Evolutionary conservation across 2,113 vertebrate species (phyloP).

Genomic region (Halcyon malimbica): DNA sequence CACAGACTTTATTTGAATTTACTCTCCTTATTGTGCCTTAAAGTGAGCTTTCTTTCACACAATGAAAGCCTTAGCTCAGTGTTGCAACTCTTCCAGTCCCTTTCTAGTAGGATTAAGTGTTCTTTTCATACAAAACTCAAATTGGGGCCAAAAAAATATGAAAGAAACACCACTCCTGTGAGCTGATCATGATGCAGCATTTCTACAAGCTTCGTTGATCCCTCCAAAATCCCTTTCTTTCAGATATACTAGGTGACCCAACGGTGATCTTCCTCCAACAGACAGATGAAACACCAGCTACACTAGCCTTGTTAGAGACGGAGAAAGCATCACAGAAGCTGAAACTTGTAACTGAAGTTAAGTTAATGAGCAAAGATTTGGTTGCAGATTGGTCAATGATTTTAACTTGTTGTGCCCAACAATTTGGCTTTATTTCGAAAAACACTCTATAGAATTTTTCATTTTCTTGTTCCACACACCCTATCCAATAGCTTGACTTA

Average conservation of each 20-base stretch:
- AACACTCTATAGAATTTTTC: background rate
- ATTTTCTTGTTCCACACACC: background rate
- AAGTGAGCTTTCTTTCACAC: background rate
- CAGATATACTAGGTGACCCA: background rate
- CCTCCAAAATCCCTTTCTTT: background rate
- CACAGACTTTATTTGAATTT: background rate
- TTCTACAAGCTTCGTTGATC: background rate
- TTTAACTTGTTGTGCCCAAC: background rate
- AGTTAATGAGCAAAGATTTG: background rate
- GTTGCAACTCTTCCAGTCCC: background rate
- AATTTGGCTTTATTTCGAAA: background rate
- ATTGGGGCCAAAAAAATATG: background rate
- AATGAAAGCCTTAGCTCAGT: background rate
- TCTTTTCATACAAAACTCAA: background rate
- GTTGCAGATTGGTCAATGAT: background rate
- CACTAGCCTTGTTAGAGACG: background rate
- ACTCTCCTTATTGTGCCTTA: background rate
- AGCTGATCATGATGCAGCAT: background rate
- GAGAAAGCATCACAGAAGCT: background rate
- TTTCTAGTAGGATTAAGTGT: slow-evolving; percentile 51
- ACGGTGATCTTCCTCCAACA: background rate
- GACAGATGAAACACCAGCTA: background rate
- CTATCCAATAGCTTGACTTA: background rate
- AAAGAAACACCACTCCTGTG: background rate
- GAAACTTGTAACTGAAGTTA: background rate